Conservation (phyloP, 2,888 invertebrate species). For the Seira sanloemensis region DNA sequence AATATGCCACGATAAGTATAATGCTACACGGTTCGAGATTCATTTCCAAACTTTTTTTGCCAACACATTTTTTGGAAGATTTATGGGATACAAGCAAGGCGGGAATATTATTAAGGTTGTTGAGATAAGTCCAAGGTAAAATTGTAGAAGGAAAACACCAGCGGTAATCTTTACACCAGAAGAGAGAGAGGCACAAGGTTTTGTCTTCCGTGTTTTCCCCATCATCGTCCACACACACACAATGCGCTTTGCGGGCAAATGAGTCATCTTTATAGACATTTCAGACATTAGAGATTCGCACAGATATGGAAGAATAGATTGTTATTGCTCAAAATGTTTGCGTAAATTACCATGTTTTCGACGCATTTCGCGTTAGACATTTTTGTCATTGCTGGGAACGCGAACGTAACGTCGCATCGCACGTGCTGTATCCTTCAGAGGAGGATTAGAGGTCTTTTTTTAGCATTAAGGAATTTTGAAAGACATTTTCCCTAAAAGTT, state of each 20-base stretch:
- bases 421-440: neutral
- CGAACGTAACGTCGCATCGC: neutral
- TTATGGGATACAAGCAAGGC: conserved; percentile 13
- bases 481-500: neutral
- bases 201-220: neutral
- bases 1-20: neutral
- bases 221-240: neutral
- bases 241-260: no score
- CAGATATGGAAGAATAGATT: no score
- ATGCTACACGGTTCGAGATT: neutral
- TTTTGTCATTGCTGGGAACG: neutral
- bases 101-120: neutral
- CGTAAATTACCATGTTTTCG: neutral
- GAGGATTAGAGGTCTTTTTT: neutral
- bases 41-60: conserved; percentile 8
- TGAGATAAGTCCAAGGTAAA: conserved; percentile 4
- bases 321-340: no score
- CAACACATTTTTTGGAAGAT: conserved; percentile 14
- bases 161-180: neutral
- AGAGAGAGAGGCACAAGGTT: neutral
- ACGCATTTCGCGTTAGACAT: neutral
- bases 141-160: no score
- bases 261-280: neutral
- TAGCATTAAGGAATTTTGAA: neutral
- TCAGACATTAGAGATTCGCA: neutral